These are phyloP conservation scores for Vulpes ferrilata DNA, from an alignment of 2,113 vertebrate genomes.

Conservation along the genomic window DNA sequence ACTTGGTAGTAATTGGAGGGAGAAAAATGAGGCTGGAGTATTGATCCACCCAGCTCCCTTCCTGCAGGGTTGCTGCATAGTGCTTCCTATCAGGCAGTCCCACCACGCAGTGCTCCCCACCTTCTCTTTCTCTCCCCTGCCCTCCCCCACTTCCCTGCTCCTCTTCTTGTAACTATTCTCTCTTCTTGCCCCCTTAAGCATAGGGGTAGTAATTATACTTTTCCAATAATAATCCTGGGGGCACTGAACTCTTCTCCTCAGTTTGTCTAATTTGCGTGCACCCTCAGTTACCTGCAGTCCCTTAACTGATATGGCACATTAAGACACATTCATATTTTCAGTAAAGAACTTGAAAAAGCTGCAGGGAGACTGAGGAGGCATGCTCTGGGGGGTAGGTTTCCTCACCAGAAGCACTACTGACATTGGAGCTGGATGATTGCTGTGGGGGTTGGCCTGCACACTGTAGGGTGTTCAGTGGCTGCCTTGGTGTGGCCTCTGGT, in stretches of 20 bases:
- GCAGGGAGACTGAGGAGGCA: not conserved
- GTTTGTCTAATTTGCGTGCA: not conserved
- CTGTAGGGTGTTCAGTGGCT: not conserved
- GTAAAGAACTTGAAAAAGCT: not conserved
- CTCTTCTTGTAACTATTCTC: not conserved
- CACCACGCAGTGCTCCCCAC: not conserved
- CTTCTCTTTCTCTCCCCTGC: not conserved
- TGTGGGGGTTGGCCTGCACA: too few relatives aligned
- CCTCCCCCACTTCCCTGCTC: rapidly evolving
- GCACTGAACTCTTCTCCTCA: not conserved
- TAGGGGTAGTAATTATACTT: not conserved
- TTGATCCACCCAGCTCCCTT: not conserved
- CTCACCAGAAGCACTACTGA: not conserved
- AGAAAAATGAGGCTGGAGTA: not conserved
- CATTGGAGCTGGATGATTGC: not conserved
- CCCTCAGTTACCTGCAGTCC: not conserved
- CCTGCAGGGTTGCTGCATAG: not conserved
- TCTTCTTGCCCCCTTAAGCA: not conserved
- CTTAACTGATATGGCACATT: not conserved
- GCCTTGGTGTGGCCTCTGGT: not conserved
- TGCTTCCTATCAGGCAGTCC: not conserved
- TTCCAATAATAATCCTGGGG: not conserved
- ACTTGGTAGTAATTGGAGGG: not conserved
- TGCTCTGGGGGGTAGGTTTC: not conserved
- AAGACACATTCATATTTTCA: not conserved